A percentile compares a stretch with the other conserved stretches of the same genome.
These are phyloP conservation scores for Nomada hirtipes DNA, from an alignment of 2,888 invertebrate genomes.

Conservation along the genomic window DNA sequence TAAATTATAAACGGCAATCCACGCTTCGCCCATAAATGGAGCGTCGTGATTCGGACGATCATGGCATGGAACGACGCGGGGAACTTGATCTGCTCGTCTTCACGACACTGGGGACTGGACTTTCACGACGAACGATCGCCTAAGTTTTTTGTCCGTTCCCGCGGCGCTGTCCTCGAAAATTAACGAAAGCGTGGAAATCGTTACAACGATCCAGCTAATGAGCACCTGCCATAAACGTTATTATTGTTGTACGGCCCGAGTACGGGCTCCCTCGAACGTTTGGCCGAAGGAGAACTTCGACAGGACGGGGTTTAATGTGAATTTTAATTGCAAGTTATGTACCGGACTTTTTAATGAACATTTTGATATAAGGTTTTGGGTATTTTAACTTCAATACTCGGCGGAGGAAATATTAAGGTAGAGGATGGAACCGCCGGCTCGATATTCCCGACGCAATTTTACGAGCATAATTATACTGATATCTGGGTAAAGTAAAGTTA, in stretches of 20 bases:
- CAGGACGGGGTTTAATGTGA: neutral
- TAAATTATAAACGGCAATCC: slow-evolving; percentile 57
- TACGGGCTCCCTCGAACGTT: neutral
- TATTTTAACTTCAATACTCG: no score
- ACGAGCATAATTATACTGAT: no score
- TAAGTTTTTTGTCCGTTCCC: slow-evolving; percentile 31
- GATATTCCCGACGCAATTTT: no score
- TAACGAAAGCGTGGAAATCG: slow-evolving; percentile 45
- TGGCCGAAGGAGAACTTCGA: neutral
- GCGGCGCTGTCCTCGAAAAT: slow-evolving; percentile 30
- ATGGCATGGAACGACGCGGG: slow-evolving; percentile 24
- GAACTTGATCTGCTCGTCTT: slow-evolving; percentile 56
- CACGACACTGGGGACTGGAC: slow-evolving; percentile 23
- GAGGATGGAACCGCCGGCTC: no score
- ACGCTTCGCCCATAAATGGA: slow-evolving; percentile 56
- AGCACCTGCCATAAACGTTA: slow-evolving; percentile 6
- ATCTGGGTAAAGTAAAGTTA: no score
- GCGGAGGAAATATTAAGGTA: no score
- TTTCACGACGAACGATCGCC: slow-evolving; percentile 43
- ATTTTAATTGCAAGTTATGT: neutral
- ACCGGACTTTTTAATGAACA: neutral
- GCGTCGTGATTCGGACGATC: slow-evolving; percentile 59
- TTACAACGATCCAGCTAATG: slow-evolving; percentile 16
- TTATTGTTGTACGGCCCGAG: neutral
- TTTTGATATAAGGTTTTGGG: no score